Conservation (phyloP, 2,113 vertebrate species). For the Nyctereutes procyonoides region DNA sequence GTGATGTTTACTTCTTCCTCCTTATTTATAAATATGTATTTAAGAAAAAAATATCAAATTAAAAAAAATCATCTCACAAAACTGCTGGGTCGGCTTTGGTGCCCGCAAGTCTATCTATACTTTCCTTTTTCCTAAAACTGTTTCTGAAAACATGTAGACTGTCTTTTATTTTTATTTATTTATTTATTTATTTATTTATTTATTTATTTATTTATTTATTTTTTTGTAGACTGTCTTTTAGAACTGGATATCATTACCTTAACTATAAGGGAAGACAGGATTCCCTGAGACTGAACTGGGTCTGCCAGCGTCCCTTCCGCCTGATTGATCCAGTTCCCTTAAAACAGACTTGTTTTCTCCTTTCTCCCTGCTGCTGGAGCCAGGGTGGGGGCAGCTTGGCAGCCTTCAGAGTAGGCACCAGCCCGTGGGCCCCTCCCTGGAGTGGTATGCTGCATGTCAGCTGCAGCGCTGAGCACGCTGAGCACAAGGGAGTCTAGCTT, state of each 20-base stretch:
- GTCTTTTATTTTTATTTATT: no score
- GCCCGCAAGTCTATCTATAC: not conserved
- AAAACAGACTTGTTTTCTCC: not conserved
- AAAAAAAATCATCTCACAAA: not conserved
- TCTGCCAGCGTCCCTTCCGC: not conserved
- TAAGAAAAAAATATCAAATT: not conserved
- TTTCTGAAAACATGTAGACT: not conserved
- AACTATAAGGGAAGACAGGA: not conserved
- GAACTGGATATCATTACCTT: not conserved
- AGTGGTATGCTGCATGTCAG: not conserved
- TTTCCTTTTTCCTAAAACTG: not conserved
- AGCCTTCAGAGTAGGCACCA: not conserved
- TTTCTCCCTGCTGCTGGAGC: not conserved
- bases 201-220: no score
- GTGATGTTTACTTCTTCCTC: not conserved
- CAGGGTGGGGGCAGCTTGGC: no score
- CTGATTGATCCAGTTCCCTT: not conserved
- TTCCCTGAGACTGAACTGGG: not conserved
- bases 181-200: no score
- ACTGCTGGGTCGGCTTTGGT: not conserved
- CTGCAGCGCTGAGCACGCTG: not conserved
- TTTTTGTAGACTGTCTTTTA: not conserved
- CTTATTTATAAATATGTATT: not conserved
- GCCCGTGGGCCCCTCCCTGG: not conserved
- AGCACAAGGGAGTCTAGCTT: not conserved